phyloP scores from a whole-genome alignment of 2,113 vertebrate genomes.

The Reinhardtius hippoglossoides region DNA sequence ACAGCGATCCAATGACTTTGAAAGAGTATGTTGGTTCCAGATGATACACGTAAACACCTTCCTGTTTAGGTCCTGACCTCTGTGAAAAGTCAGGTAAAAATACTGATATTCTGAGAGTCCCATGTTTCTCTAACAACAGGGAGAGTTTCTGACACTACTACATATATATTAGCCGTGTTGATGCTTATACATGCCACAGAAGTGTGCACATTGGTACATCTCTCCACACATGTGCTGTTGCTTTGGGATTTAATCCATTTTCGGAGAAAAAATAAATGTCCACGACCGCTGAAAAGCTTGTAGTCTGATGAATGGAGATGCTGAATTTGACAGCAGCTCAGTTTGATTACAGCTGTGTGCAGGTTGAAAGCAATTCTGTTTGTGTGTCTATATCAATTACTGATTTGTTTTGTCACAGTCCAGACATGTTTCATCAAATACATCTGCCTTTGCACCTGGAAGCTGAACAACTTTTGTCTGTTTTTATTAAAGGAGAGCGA shows the following conservation, averaged over 20 bases:
- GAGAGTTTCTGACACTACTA: too few relatives aligned
- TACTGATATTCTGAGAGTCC: too few relatives aligned
- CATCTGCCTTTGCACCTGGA: constrained; percentile 52
- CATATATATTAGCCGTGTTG: not conserved
- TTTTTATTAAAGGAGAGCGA: constrained; percentile 28
- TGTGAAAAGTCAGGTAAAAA: too few relatives aligned
- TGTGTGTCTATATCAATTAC: constrained; percentile 63
- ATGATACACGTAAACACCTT: too few relatives aligned
- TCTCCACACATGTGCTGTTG: constrained; percentile 5
- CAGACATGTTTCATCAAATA: constrained; percentile 50
- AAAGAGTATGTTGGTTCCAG: too few relatives aligned
- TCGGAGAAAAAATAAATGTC: constrained; percentile 35
- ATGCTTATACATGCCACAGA: constrained; percentile 14
- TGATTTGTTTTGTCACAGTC: constrained; percentile 41
- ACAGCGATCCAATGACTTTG: too few relatives aligned
- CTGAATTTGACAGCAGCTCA: constrained; percentile 41
- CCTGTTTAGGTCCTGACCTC: too few relatives aligned
- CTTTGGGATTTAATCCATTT: constrained; percentile 38
- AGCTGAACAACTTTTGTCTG: constrained; percentile 30
- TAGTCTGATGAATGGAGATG: constrained; percentile 60
- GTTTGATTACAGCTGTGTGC: constrained; percentile 36
- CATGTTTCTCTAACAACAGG: too few relatives aligned
- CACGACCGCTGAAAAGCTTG: constrained; percentile 33
- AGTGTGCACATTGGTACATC: constrained; percentile 1
- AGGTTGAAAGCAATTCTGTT: constrained; percentile 53